A percentile compares a stretch with the other conserved stretches of the same genome.
Conservation (phyloP, 2,888 invertebrate genomes). For the Iselma pallidipennis region DNA sequence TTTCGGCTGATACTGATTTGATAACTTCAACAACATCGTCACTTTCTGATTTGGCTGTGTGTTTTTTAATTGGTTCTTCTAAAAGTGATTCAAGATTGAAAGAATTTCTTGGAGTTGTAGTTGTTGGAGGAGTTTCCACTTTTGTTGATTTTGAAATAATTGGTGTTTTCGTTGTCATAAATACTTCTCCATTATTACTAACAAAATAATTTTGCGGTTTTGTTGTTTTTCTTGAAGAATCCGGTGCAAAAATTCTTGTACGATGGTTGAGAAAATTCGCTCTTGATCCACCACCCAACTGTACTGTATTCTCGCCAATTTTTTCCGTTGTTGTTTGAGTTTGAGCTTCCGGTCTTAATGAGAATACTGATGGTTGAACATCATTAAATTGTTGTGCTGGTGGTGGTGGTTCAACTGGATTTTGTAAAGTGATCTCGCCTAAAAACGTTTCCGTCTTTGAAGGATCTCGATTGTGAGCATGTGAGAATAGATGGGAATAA, state of each 20-base stretch:
- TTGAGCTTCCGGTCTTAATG: conserved; percentile 31
- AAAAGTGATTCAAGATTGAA: conserved; percentile 63
- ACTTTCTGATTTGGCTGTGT: conserved; percentile 43
- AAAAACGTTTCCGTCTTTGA: conserved; percentile 66
- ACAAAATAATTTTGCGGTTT: conserved; percentile 46
- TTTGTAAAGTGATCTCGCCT: conserved; percentile 66
- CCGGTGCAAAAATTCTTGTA: conserved; percentile 49
- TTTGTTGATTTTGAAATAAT: conserved; percentile 40
- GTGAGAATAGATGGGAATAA: conserved; percentile 59
- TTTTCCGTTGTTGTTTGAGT: conserved; percentile 38
- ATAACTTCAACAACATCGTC: conserved; percentile 63
- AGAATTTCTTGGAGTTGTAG: conserved; percentile 31
- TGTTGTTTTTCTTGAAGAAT: conserved; percentile 36
- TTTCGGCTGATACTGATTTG: conserved; percentile 47
- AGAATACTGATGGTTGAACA: conserved; percentile 28
- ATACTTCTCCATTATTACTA: conserved; percentile 50
- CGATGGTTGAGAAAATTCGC: conserved; percentile 45
- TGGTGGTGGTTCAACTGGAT: conserved; percentile 59
- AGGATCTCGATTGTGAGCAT: conserved; percentile 64
- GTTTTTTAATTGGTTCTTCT: conserved; percentile 63
- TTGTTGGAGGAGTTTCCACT: conserved; percentile 35
- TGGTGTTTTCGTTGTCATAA: conserved; percentile 40
- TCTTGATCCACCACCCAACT: conserved; percentile 16
- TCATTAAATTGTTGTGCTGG: conserved; percentile 33
- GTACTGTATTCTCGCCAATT: conserved; percentile 26